These are phyloP conservation scores for Drosophila athabasca DNA, from an alignment of 1,140 invertebrate species.

Conservation along the genomic window DNA sequence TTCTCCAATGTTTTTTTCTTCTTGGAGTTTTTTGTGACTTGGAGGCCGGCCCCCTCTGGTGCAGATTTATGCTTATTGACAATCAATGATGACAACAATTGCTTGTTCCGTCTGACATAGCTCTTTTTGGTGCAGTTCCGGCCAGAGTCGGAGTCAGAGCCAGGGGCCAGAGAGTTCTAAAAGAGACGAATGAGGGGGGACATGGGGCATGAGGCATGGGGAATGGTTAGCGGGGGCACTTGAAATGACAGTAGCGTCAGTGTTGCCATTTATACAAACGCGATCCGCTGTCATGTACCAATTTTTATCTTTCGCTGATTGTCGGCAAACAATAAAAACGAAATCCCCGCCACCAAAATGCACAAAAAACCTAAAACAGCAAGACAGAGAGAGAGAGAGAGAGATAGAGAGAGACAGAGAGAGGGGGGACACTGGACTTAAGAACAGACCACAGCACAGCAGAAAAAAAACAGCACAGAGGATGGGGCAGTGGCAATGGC, in stretches of 20 bases:
- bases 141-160: constrained; percentile 6
- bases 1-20: not conserved
- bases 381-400: constrained; percentile 3
- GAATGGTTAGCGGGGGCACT: constrained; percentile 44
- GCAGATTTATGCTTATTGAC: constrained; percentile 83
- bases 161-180: constrained; percentile 2
- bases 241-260: constrained; percentile 80
- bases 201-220: not conserved
- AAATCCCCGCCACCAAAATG: constrained; percentile 59
- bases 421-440: not conserved
- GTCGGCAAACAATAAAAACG: constrained; percentile 82
- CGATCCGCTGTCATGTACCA: constrained; percentile 83
- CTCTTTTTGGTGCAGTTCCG: constrained; percentile 45
- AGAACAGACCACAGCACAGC: constrained; percentile 7
- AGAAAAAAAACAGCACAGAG: constrained; percentile 19
- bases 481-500: constrained; percentile 7
- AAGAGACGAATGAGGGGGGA: not conserved
- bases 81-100: constrained; percentile 83
- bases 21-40: not conserved
- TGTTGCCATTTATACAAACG: constrained; percentile 83
- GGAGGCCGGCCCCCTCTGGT: constrained; percentile 59
- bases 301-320: constrained; percentile 83
- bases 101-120: constrained; percentile 74
- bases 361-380: constrained; percentile 26
- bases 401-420: constrained; percentile 2